A percentile compares a stretch with the other conserved stretches of the same genome.
Evolutionary conservation across 2,888 invertebrate species (phyloP).

Genomic region (Sussaba pulchella): DNA sequence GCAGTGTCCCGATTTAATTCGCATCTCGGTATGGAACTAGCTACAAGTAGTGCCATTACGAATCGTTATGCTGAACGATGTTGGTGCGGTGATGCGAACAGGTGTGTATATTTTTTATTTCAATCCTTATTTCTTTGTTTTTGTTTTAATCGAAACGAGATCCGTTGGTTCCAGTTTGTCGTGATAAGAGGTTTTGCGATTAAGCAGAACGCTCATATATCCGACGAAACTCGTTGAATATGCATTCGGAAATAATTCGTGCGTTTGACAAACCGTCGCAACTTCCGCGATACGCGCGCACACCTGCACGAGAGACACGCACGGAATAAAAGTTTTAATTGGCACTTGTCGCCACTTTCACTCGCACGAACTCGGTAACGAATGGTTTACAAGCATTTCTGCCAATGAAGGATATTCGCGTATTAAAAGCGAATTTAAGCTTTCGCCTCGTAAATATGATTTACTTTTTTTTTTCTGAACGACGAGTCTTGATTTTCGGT

Average conservation of each 20-base stretch:
- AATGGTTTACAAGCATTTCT: neutral
- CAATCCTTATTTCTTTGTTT: too few relatives aligned
- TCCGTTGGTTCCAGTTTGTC: conserved; percentile 32
- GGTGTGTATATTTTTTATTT: neutral
- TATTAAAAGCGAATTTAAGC: neutral
- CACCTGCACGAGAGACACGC: neutral
- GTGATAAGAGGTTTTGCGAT: conserved; percentile 9
- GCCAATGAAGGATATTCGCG: neutral
- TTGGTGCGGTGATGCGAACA: conserved; percentile 29
- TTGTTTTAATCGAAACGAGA: conserved; percentile 21
- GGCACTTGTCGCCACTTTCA: conserved; percentile 65
- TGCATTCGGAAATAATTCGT: conserved; percentile 20
- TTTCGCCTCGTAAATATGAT: neutral
- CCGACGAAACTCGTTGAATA: neutral
- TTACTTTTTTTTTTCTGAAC: too few relatives aligned
- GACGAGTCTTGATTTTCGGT: neutral
- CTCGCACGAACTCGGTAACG: conserved; percentile 47
- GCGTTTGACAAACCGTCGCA: conserved; percentile 63
- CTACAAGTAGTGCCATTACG: neutral
- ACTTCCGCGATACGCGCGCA: conserved; percentile 52
- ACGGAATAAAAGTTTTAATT: conserved; percentile 64
- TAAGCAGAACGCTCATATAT: neutral
- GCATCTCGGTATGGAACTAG: conserved; percentile 12
- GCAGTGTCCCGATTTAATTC: conserved; percentile 51
- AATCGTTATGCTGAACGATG: conserved; percentile 11